A percentile compares a stretch with the other conserved stretches of the same genome.
Evolutionary conservation across 1,140 invertebrate species (phyloP).

Genomic region (Dinothrombium tinctorium): DNA sequence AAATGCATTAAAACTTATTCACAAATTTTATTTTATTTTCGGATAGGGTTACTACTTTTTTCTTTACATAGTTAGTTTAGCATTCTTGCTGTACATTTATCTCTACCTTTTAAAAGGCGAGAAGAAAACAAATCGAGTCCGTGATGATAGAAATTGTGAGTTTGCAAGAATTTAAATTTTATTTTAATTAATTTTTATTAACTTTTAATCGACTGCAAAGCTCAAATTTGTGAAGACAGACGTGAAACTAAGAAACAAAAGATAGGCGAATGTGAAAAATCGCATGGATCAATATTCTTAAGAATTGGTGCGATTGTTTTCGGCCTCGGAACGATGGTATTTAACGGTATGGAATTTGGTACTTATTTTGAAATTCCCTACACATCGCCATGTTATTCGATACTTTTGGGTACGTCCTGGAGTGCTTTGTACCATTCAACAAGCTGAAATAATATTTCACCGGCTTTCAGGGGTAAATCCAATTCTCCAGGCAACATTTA

Average conservation of each 20-base stretch:
- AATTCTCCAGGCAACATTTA: slow-evolving; percentile 80
- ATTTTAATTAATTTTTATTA: too few species aligned
- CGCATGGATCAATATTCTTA: slow-evolving; percentile 85
- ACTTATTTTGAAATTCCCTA: slow-evolving; percentile 79
- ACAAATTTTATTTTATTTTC: too few species aligned
- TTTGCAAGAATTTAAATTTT: too few species aligned
- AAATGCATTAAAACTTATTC: too few species aligned
- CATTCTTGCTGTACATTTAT: slow-evolving; percentile 87
- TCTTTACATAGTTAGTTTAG: slow-evolving; percentile 74
- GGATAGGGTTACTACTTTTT: slow-evolving; percentile 86
- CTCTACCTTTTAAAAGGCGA: slow-evolving; percentile 74
- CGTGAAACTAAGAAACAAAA: slow-evolving; percentile 40
- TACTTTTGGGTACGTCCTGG: slow-evolving; percentile 29
- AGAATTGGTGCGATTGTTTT: slow-evolving; percentile 87
- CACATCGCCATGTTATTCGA: slow-evolving; percentile 62
- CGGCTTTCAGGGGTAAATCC: slow-evolving; percentile 61
- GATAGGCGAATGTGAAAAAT: slow-evolving; percentile 71
- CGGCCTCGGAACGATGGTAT: slow-evolving; percentile 88
- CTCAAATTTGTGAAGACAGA: too few species aligned
- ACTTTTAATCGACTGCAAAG: too few species aligned
- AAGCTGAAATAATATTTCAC: too few species aligned
- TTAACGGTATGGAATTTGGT: slow-evolving; percentile 79
- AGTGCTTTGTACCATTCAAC: too few species aligned
- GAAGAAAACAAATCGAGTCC: slow-evolving; percentile 26
- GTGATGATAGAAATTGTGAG: too few species aligned